Percentiles rank a stretch among this genome's conserved stretches.
phyloP scores from a whole-genome alignment of 2,888 invertebrate genomes.

The Volucella zonaria region DNA sequence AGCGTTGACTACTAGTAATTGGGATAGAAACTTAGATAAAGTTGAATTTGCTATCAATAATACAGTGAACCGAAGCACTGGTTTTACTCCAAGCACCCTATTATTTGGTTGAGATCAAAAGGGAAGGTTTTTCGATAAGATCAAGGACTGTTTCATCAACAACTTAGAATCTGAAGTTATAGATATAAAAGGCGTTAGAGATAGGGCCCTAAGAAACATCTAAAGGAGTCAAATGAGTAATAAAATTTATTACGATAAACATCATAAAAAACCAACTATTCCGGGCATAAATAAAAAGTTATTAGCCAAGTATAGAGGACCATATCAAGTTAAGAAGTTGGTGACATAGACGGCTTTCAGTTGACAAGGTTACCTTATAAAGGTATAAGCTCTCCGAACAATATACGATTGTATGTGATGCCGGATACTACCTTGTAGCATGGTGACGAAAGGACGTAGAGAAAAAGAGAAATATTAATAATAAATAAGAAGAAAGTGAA shows the following conservation, averaged over 20 bases:
- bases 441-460: slow-evolving; percentile 7
- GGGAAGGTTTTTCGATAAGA: slow-evolving; percentile 55
- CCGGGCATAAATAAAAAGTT: slow-evolving; percentile 55
- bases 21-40: slow-evolving; percentile 53
- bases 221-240: slow-evolving; percentile 16
- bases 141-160: slow-evolving; percentile 51
- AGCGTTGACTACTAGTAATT: slow-evolving; percentile 22
- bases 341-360: slow-evolving; percentile 42
- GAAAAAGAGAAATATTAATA: neutral
- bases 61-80: slow-evolving; percentile 34
- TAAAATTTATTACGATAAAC: slow-evolving; percentile 44
- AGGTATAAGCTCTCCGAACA: slow-evolving; percentile 31
- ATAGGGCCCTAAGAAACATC: neutral
- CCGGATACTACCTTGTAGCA: slow-evolving; percentile 22
- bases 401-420: slow-evolving; percentile 45
- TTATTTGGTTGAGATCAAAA: slow-evolving; percentile 31
- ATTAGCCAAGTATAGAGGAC: slow-evolving; percentile 43
- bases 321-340: slow-evolving; percentile 45
- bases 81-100: slow-evolving; percentile 21
- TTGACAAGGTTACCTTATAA: slow-evolving; percentile 29
- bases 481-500: too few species aligned
- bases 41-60: slow-evolving; percentile 31
- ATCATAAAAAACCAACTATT: slow-evolving; percentile 36
- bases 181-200: slow-evolving; percentile 10
- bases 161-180: slow-evolving; percentile 4